A percentile compares a stretch with the other conserved stretches of the same genome.
Evolutionary conservation across 1,140 invertebrate species (phyloP).

Genomic region (Sinonovacula constricta): DNA sequence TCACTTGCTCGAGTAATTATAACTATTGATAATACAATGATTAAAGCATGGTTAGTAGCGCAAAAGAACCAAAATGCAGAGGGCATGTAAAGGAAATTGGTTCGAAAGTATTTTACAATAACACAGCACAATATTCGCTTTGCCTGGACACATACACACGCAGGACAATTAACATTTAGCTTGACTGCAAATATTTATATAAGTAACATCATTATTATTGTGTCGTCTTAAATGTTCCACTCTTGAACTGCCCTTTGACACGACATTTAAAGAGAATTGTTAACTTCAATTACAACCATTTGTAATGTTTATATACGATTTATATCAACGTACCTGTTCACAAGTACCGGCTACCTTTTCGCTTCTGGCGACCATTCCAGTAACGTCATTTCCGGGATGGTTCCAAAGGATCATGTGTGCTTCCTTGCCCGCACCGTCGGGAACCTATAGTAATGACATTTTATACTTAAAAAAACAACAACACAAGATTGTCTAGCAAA

Average conservation of each 20-base stretch:
- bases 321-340: conserved; percentile 54
- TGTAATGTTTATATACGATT: not conserved
- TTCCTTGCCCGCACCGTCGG: conserved; percentile 46
- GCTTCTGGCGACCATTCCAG: conserved; percentile 61
- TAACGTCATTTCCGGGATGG: conserved; percentile 66
- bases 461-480: not conserved
- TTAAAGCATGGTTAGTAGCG: no score
- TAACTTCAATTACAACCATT: not conserved
- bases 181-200: not conserved
- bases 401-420: conserved; percentile 57
- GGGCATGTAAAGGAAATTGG: no score
- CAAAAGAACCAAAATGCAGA: no score
- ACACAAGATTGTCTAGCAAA: not conserved
- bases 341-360: conserved; percentile 61
- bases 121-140: no score
- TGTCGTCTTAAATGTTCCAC: not conserved
- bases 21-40: no score
- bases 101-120: no score
- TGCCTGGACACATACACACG: no score
- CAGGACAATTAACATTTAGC: not conserved
- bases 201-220: not conserved
- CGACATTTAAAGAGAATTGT: not conserved
- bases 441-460: conserved; percentile 24
- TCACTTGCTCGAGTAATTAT: no score
- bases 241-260: not conserved